Percentiles rank a stretch among this genome's conserved stretches.
These are phyloP conservation scores for Sebastes wilsoni DNA, from an alignment of 2,797 vertebrate species.

Conservation along the genomic window DNA sequence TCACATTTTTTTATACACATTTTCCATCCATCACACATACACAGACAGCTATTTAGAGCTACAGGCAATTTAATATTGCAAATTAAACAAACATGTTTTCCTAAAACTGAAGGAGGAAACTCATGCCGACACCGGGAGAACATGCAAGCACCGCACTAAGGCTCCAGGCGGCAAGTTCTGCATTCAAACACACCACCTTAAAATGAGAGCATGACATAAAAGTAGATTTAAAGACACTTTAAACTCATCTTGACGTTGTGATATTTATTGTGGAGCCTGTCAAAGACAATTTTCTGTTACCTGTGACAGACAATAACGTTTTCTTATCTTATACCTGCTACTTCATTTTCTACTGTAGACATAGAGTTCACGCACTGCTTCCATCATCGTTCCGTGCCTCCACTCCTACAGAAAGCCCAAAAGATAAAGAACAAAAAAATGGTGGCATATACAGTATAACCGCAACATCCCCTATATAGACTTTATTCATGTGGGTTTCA, in stretches of 20 bases:
- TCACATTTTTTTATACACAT: background rate
- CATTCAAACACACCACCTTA: background rate
- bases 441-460: too few species aligned
- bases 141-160: background rate
- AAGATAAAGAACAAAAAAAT: too few species aligned
- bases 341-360: background rate
- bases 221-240: background rate
- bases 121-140: too few species aligned
- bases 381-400: background rate
- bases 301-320: too few species aligned
- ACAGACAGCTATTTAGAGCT: too few species aligned
- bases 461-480: background rate
- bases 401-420: background rate
- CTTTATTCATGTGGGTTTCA: background rate
- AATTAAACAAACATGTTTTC: background rate
- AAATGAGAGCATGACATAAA: background rate
- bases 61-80: too few species aligned
- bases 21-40: background rate
- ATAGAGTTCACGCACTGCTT: background rate
- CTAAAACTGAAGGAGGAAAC: background rate
- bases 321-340: too few species aligned
- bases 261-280: too few species aligned
- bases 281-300: too few species aligned
- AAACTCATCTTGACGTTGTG: background rate
- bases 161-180: background rate